phyloP scores from a whole-genome alignment of 1,140 invertebrate species.

The Oscheius sp. region DNA sequence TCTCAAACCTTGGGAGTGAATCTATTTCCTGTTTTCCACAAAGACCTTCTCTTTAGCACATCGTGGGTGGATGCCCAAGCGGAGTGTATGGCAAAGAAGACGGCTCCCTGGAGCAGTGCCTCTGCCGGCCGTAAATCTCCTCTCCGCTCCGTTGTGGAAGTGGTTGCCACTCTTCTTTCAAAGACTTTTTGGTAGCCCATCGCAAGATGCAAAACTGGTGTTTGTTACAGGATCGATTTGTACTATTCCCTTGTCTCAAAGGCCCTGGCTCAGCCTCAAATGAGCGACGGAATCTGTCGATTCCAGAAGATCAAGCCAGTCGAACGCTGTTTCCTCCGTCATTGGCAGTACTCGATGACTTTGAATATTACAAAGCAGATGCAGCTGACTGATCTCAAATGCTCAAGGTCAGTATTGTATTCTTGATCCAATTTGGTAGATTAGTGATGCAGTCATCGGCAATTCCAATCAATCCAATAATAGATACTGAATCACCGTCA shows the following conservation, averaged over 20 bases:
- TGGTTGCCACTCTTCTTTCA: not conserved
- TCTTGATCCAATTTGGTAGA: too few species aligned
- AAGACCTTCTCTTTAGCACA: not conserved
- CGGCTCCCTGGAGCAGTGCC: slow-evolving; percentile 22
- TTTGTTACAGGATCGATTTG: slow-evolving; percentile 6
- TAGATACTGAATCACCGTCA: too few species aligned
- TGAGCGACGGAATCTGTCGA: slow-evolving; percentile 19
- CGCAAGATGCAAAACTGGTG: not conserved
- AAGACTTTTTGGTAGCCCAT: slow-evolving; percentile 1
- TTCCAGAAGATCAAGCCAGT: slow-evolving; percentile 31
- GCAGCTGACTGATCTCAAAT: slow-evolving; percentile 10
- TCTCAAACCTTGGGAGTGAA: too few species aligned
- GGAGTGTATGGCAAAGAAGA: slow-evolving; percentile 19
- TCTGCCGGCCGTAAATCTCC: not conserved
- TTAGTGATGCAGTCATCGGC: too few species aligned
- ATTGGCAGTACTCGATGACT: slow-evolving; percentile 18
- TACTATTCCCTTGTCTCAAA: not conserved
- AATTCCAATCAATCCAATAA: too few species aligned
- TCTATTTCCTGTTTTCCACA: not conserved
- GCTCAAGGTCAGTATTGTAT: slow-evolving; percentile 14
- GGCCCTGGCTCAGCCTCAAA: slow-evolving; percentile 20
- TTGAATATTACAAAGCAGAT: slow-evolving; percentile 27
- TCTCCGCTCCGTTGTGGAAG: slow-evolving; percentile 16
- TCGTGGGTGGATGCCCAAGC: slow-evolving; percentile 20
- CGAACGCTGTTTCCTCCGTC: slow-evolving; percentile 21